phyloP scores from a whole-genome alignment of 1,140 invertebrate genomes.

The Notospermus geniculatus region DNA sequence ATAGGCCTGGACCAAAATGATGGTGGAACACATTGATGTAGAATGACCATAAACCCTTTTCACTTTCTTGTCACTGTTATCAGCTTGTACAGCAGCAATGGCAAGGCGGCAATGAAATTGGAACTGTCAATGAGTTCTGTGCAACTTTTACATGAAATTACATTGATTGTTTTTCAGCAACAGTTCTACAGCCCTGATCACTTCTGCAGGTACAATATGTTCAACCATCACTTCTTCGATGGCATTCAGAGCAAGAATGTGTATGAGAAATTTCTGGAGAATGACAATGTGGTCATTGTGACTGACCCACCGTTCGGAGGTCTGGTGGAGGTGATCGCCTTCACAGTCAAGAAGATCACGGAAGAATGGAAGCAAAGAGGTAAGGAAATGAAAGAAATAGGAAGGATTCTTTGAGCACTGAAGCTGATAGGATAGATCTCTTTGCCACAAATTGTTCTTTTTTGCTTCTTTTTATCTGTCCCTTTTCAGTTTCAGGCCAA shows the following conservation, averaged over 20 bases:
- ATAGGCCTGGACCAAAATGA: too few relatives aligned
- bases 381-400: neutral
- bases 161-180: conserved; percentile 55
- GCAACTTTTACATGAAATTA: too few relatives aligned
- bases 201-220: conserved; percentile 82
- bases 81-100: neutral
- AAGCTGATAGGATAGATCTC: neutral
- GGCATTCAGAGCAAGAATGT: conserved; percentile 58
- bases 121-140: neutral
- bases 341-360: conserved; percentile 66
- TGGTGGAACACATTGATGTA: neutral
- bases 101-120: neutral
- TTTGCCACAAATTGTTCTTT: neutral
- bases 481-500: neutral
- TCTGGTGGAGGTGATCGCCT: conserved; percentile 72
- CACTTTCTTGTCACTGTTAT: neutral
- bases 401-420: neutral
- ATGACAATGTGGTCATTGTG: conserved; percentile 65
- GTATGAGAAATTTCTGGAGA: conserved; percentile 65
- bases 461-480: neutral
- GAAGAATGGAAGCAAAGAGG: conserved; percentile 27
- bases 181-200: conserved; percentile 68
- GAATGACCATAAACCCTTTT: neutral
- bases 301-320: conserved; percentile 90
- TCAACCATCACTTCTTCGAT: conserved; percentile 83